Percentiles rank a stretch among this genome's conserved stretches.
phyloP scores from a whole-genome alignment of 2,113 vertebrate genomes.

The Alaudala cheleensis region DNA sequence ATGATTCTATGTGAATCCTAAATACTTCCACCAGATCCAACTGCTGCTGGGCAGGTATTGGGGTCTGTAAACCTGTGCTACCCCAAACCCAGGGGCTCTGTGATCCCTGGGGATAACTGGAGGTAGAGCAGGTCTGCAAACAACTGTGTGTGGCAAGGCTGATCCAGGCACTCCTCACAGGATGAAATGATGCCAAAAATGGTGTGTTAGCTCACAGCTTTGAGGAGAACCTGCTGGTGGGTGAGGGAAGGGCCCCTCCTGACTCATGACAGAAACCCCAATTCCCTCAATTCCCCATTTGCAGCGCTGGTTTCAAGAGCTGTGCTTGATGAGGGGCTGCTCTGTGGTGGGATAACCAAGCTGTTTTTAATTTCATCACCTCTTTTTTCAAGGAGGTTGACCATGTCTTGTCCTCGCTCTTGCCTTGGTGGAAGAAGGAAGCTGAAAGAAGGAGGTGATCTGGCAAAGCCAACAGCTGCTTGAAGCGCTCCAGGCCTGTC shows the following conservation, averaged over 20 bases:
- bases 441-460: neutral
- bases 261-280: neutral
- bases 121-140: neutral
- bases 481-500: neutral
- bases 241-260: neutral
- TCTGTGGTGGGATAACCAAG: neutral
- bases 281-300: fast-evolving
- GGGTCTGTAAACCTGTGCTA: neutral
- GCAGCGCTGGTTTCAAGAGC: neutral
- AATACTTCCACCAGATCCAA: neutral
- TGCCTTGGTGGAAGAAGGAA: neutral
- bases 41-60: neutral
- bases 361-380: neutral
- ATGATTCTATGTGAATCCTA: neutral
- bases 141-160: fast-evolving
- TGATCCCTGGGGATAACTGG: neutral
- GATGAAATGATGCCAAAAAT: neutral
- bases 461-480: neutral
- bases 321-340: neutral
- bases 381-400: neutral
- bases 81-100: neutral
- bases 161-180: neutral
- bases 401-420: neutral
- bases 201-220: neutral
- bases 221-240: neutral